Evolutionary conservation across 2,113 vertebrate species (phyloP), one percentile per base, ranked within the genome.

Genomic region (Mirounga angustirostris): DNA sequence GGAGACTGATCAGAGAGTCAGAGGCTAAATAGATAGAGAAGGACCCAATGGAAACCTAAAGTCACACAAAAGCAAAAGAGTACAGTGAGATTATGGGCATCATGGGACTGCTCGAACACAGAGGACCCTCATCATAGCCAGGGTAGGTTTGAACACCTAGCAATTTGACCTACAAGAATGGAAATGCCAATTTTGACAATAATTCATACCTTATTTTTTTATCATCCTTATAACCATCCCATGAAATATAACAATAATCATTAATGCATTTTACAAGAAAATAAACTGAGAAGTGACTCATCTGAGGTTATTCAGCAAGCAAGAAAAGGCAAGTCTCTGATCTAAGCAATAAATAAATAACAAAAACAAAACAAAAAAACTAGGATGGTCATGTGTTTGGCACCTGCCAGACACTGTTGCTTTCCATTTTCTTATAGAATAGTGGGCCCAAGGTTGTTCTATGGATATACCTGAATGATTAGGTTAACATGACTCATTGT

Each of bases 361-460:
- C 36, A 26, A 26, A 74, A 74, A 16, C 43, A 76, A 28, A 67
- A 33, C 65, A 67, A n/a, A 69, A 69, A 69, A 69, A 40, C 2
- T 54, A 11, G 18, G 4, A 13, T 10, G 24, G 10, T n/a, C 36
- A 12, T 16, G 28, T 63, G 5, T 9, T 69, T 15, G 16, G 14
- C 0, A 7, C 18, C 10, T 67, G 21, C 5, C 33, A 82, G 1
- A 15, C 21, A 16, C 28, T 50, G 4, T 52, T 18, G 9, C 36
- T 69, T 5, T 19, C 12, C 15, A 33, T 33, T 71, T 81, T 26
- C 4, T 16, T 58, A 8, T 0, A 33, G 30, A 21, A 40, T 5
- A n/a, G 4, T 69, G 40, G 4, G n/a, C 16, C 33, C 5, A 5
- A n/a, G 8, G 0, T 9, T 59, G 18, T 8, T 40, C 1, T 5